Conservation (phyloP, 2,888 invertebrate species). For the Chorisops tibialis region DNA sequence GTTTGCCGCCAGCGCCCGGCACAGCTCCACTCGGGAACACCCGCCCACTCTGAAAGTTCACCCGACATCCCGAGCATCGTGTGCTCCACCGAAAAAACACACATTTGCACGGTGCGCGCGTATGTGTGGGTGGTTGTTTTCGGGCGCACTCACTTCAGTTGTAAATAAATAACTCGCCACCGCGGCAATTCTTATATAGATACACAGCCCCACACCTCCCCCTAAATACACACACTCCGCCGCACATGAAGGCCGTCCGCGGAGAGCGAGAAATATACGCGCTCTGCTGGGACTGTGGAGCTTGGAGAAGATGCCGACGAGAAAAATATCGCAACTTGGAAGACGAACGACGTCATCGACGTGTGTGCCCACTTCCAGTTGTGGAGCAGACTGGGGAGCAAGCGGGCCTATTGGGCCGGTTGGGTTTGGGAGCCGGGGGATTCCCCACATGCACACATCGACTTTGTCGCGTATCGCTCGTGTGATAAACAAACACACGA, state of each 20-base stretch:
- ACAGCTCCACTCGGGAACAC: neutral
- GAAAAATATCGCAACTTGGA: slow-evolving; percentile 8
- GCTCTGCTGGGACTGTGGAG: neutral
- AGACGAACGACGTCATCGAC: slow-evolving; percentile 16
- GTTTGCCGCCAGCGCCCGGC: slow-evolving; percentile 11
- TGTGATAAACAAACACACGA: slow-evolving; percentile 24
- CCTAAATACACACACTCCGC: slow-evolving; percentile 13
- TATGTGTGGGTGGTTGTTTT: slow-evolving; percentile 3
- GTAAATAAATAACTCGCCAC: slow-evolving; percentile 23
- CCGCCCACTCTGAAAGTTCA: slow-evolving; percentile 26
- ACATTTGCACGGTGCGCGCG: slow-evolving; percentile 6
- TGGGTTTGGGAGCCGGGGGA: neutral
- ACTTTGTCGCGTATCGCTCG: slow-evolving; percentile 23
- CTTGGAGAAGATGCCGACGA: slow-evolving; percentile 1
- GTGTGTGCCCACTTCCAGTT: slow-evolving; percentile 23
- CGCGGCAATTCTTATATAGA: slow-evolving; percentile 3
- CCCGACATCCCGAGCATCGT: neutral
- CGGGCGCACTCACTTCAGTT: slow-evolving; percentile 3
- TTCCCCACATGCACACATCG: slow-evolving; percentile 22
- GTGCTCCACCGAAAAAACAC: neutral
- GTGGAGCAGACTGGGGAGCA: neutral
- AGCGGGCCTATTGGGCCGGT: slow-evolving; percentile 1
- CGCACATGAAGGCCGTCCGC: slow-evolving; percentile 3
- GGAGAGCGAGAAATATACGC: slow-evolving; percentile 5
- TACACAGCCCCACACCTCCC: neutral